Base-by-base conservation (phyloP, 1,140 invertebrate genomes). In the Bombus cullumanus region DNA sequence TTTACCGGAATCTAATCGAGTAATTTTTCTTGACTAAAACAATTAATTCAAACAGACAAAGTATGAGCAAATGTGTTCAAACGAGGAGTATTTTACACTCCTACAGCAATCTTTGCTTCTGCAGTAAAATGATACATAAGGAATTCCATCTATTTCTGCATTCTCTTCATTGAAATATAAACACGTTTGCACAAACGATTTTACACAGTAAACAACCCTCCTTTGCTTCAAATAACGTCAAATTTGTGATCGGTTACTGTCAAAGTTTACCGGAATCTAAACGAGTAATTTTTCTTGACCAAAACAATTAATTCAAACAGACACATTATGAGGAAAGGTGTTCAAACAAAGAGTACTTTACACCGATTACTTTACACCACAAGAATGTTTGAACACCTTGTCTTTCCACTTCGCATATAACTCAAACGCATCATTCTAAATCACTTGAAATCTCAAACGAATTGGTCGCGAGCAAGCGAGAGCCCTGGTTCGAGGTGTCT, bases 1-100 rank as follows among this genome's bases (percentile, higher is more conserved):
- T 13, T 3, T 2, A 22, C 22, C 0, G 0, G 2, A 10, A 39
- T 39, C 10, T 34, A 28, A 3, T 25, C 3, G 1, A 28, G 10
- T 1, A 39, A 12, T 12, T 69, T 71, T 28, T 10, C 1, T 22
- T 10, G 12, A 2, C 9, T 0, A 12, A 71, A 6, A 68, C 6
- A 15, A 34, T 37, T 3, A 41, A 41, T 41, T 41, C 41, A 41
- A 41, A 41, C 10, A 1, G 39, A 10, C 39, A 41, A 1, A 41
- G 34, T 37, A 37, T 37, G 34, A 37, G 34, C 34, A 37, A 37
- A 37, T 3, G 5, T 9, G 22, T 57, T 57, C 53, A 57, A 57
- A 57, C 18, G 8, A 22, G 18, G 10, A 53, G 15, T 22, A 41
- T 12, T 41, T 12, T 41, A 12, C 10, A 41, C 28, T 31, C 18